phyloP scores from a whole-genome alignment of 2,113 vertebrate genomes.

The Scartelaos histophorus region DNA sequence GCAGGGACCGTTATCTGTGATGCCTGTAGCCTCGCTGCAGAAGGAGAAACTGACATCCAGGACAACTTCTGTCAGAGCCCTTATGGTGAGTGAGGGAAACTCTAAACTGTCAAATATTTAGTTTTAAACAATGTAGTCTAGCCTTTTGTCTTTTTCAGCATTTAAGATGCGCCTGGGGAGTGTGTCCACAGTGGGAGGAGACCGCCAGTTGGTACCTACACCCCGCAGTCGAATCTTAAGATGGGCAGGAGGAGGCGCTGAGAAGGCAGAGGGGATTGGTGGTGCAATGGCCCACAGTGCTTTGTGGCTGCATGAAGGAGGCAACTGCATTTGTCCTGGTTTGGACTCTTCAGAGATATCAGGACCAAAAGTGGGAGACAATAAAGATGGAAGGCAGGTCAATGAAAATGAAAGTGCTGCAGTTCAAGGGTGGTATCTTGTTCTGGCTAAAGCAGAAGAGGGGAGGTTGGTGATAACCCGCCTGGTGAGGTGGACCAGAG shows the following conservation, averaged over 20 bases:
- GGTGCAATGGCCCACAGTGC: slow-evolving; percentile 67
- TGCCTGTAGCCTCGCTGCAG: slow-evolving; percentile 67
- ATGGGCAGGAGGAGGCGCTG: slow-evolving; percentile 62
- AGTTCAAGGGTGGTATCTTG: slow-evolving; percentile 57
- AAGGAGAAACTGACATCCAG: slow-evolving; percentile 71
- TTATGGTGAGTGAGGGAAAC: slow-evolving; percentile 67
- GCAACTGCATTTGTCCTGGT: slow-evolving; percentile 70
- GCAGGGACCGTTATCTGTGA: slow-evolving; percentile 72
- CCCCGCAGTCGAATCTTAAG: slow-evolving; percentile 72
- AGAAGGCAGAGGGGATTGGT: slow-evolving; percentile 61
- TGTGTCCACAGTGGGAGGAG: slow-evolving; percentile 61
- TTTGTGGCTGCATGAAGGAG: slow-evolving; percentile 76
- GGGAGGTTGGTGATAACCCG: slow-evolving; percentile 72
- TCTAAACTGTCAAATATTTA: neutral
- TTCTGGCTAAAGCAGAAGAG: slow-evolving; percentile 65
- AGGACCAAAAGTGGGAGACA: slow-evolving; percentile 2
- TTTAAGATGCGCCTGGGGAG: slow-evolving; percentile 78
- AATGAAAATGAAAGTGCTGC: slow-evolving; percentile 22
- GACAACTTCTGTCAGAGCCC: slow-evolving; percentile 72
- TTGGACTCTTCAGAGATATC: slow-evolving; percentile 52
- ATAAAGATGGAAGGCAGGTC: slow-evolving; percentile 10
- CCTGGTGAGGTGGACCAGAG: slow-evolving; percentile 72
- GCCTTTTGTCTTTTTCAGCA: slow-evolving; percentile 58
- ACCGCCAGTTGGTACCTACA: slow-evolving; percentile 72
- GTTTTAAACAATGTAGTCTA: slow-evolving; percentile 16